Percentiles rank a stretch among this genome's conserved stretches.
Evolutionary conservation across 2,113 vertebrate species (phyloP).

Genomic region (Zingel zingel): DNA sequence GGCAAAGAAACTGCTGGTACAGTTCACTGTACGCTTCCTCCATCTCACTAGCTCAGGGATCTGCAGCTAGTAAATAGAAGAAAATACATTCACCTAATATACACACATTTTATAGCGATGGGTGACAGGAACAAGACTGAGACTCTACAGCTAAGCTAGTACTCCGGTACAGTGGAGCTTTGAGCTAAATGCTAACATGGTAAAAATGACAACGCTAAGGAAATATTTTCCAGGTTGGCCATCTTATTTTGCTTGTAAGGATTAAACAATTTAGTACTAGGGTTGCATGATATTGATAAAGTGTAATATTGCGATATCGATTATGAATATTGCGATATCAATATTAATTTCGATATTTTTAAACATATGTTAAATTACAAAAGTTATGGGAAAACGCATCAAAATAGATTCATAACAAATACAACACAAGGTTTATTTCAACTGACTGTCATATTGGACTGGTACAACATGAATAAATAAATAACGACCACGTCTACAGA

Average conservation of each 20-base stretch:
- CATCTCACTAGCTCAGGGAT: slow-evolving; percentile 71
- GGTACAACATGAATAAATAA: no score
- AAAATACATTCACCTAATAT: neutral
- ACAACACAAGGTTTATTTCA: no score
- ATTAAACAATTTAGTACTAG: neutral
- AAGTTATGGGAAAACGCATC: no score
- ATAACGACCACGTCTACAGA: no score
- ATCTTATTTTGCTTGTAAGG: neutral
- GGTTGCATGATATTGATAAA: no score
- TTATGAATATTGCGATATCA: no score
- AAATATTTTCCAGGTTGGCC: neutral
- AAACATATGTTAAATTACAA: no score
- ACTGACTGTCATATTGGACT: no score
- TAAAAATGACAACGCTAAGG: neutral
- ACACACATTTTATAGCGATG: neutral
- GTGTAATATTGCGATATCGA: no score
- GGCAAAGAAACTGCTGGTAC: slow-evolving; percentile 80
- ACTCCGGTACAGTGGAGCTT: neutral
- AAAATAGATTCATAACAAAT: no score
- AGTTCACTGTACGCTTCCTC: slow-evolving; percentile 85
- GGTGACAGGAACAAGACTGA: neutral
- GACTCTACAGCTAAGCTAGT: neutral
- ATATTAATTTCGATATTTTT: no score
- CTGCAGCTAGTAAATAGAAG: slow-evolving; percentile 21
- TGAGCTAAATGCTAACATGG: neutral